phyloP scores from a whole-genome alignment of 2,113 vertebrate species.

The Eublepharis macularius region DNA sequence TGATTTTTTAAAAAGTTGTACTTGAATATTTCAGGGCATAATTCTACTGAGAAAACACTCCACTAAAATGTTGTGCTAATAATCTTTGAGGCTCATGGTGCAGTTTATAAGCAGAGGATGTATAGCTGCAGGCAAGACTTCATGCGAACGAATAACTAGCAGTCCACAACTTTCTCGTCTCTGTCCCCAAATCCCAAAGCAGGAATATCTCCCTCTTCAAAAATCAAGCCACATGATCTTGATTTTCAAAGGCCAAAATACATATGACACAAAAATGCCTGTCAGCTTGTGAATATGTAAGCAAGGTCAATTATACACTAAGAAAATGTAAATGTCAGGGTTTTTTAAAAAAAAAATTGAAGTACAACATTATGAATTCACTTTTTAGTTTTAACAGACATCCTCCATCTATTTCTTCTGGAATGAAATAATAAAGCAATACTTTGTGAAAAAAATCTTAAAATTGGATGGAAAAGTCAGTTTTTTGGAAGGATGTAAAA shows the following conservation, averaged over 20 bases:
- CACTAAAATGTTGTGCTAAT: neutral
- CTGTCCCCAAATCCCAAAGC: neutral
- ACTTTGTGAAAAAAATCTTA: accelerated
- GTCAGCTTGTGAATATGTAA: slow-evolving; percentile 3
- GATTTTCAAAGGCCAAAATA: neutral
- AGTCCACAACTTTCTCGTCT: neutral
- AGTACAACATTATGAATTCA: neutral
- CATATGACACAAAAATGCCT: neutral
- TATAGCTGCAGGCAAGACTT: neutral
- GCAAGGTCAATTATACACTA: neutral
- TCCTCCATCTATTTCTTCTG: neutral
- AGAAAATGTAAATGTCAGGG: neutral
- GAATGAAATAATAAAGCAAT: accelerated
- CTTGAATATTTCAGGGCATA: neutral
- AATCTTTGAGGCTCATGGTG: neutral
- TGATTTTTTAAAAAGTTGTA: neutral
- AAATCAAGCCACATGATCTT: neutral
- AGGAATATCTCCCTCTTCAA: neutral
- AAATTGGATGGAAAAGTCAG: accelerated
- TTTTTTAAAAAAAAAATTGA: neutral
- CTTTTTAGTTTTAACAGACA: neutral
- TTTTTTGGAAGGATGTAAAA: neutral
- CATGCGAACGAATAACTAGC: neutral
- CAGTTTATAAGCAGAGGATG: neutral
- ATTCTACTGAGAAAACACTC: neutral